These are phyloP conservation scores for Pemphredon lugubris DNA, from an alignment of 2,888 invertebrate species.

Conservation along the genomic window DNA sequence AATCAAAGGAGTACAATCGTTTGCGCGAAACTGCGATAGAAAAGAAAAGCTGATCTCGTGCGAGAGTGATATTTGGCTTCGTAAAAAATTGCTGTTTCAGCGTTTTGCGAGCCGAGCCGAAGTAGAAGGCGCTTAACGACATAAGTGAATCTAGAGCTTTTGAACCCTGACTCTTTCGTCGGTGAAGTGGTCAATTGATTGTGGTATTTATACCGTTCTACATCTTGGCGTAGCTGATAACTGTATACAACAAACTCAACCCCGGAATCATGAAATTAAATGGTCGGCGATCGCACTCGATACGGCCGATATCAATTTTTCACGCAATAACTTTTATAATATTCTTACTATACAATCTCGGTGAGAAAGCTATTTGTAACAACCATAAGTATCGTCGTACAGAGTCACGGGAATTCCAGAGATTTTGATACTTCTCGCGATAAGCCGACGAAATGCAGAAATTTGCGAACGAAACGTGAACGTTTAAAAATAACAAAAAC, in stretches of 20 bases:
- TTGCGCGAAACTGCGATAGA: neutral
- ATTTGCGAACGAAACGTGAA: no score
- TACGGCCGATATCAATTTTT: no score
- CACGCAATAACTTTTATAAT: no score
- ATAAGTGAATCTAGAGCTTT: conserved; percentile 41
- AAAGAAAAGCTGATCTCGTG: neutral
- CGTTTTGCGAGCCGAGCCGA: conserved; percentile 4
- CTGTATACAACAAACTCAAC: neutral
- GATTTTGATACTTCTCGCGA: no score
- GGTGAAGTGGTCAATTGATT: conserved; percentile 34
- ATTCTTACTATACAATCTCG: no score
- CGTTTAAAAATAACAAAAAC: no score
- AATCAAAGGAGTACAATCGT: no score
- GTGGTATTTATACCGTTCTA: conserved; percentile 28
- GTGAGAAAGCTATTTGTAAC: no score
- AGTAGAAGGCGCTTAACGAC: conserved; percentile 19
- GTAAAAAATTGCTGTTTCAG: conserved; percentile 3
- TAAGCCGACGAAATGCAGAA: no score
- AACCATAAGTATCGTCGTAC: no score
- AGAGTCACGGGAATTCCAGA: no score
- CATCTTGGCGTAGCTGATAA: neutral
- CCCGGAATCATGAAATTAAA: neutral
- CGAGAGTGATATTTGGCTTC: conserved; percentile 1
- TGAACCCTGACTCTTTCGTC: conserved; percentile 38
- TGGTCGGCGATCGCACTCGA: no score